phyloP scores from a whole-genome alignment of 2,797 vertebrate species.

The Coracias cyanogaster region DNA sequence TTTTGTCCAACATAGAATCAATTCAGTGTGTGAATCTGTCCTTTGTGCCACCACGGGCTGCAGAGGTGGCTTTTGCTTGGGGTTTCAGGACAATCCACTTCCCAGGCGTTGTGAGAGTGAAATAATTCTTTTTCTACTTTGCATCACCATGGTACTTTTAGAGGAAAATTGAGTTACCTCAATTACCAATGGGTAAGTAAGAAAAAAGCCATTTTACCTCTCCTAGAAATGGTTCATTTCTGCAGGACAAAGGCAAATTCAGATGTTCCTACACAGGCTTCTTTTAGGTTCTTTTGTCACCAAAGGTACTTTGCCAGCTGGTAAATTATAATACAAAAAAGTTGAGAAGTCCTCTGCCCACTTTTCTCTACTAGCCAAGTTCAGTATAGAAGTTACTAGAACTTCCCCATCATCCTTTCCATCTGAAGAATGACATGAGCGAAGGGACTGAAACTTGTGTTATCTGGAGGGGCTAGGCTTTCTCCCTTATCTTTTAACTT shows the following conservation, averaged over 20 bases:
- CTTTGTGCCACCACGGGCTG: accelerated
- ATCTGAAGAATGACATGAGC: accelerated
- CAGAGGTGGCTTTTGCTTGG: background rate
- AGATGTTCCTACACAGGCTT: background rate
- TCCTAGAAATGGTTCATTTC: background rate
- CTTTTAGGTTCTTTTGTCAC: background rate
- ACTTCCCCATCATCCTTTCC: background rate
- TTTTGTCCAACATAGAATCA: accelerated
- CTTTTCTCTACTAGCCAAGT: background rate
- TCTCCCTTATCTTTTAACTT: background rate
- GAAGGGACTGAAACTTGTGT: background rate
- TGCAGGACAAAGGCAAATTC: background rate
- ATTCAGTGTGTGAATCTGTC: background rate
- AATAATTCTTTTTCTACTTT: background rate
- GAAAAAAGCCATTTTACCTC: background rate
- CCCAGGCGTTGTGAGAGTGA: background rate
- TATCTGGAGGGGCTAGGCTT: background rate
- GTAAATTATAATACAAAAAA: background rate
- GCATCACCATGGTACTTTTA: background rate
- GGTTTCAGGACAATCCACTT: background rate
- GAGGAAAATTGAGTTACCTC: background rate
- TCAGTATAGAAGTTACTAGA: background rate
- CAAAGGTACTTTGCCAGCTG: background rate
- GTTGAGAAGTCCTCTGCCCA: background rate
- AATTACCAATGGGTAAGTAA: background rate